Conservation (phyloP, 2,888 invertebrate genomes). For the Automeris io region DNA sequence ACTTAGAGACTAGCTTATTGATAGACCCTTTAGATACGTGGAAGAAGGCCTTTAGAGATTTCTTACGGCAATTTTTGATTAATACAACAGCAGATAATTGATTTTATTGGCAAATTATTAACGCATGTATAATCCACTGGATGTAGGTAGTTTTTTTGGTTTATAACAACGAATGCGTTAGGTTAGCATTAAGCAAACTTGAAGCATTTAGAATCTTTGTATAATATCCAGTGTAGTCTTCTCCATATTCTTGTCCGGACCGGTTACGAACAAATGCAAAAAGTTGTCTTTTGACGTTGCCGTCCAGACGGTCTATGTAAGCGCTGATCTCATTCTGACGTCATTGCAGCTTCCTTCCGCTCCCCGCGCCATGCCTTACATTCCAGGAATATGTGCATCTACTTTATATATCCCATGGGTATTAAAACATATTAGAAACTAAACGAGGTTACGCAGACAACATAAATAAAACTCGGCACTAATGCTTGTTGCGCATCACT, state of each 20-base stretch:
- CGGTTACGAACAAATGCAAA: slow-evolving; percentile 11
- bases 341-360: slow-evolving; percentile 51
- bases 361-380: slow-evolving; percentile 19
- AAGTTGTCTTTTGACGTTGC: slow-evolving; percentile 15
- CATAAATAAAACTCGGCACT: too few relatives aligned
- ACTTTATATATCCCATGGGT: background rate
- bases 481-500: background rate
- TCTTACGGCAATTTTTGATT: too few relatives aligned
- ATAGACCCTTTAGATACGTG: too few relatives aligned
- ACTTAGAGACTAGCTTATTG: too few relatives aligned
- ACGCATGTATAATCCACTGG: too few relatives aligned
- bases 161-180: too few relatives aligned
- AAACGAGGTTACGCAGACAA: too few relatives aligned
- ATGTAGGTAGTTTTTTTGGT: too few relatives aligned
- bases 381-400: background rate
- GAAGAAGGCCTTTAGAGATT: too few relatives aligned
- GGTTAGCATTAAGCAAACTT: background rate
- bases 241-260: background rate
- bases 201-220: background rate
- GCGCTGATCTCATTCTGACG: slow-evolving; percentile 50
- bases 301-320: slow-evolving; percentile 26
- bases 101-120: too few relatives aligned
- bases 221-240: background rate
- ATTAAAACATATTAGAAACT: background rate
- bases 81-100: too few relatives aligned